These are phyloP conservation scores for Nansenia antarctica DNA, from an alignment of 2,113 vertebrate species.

Conservation along the genomic window DNA sequence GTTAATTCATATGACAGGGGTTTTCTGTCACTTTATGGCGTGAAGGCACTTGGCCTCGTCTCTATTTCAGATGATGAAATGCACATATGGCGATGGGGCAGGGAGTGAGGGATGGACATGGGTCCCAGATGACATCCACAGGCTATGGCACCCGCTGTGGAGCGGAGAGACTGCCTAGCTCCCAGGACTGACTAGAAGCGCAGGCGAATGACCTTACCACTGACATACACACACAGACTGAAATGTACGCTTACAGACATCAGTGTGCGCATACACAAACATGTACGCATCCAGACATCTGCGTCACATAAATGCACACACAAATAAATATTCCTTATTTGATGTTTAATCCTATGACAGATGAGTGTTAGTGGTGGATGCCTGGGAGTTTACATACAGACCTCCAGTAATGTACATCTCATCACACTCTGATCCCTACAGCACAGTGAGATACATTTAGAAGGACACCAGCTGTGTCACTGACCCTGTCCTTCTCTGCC, in stretches of 20 bases:
- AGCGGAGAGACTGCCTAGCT: slow-evolving; percentile 8
- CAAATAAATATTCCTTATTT: neutral
- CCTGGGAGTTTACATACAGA: neutral
- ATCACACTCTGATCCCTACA: slow-evolving; percentile 46
- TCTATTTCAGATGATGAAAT: slow-evolving; percentile 62
- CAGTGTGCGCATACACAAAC: neutral
- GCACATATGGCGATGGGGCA: slow-evolving; percentile 20
- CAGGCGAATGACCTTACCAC: slow-evolving; percentile 54
- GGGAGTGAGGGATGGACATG: slow-evolving; percentile 26
- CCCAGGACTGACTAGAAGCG: slow-evolving; percentile 32
- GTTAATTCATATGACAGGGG: slow-evolving; percentile 64
- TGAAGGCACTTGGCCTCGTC: slow-evolving; percentile 49
- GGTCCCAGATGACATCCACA: slow-evolving; percentile 31
- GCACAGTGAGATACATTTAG: slow-evolving; percentile 41
- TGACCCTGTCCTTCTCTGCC: slow-evolving; percentile 36
- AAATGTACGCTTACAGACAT: neutral
- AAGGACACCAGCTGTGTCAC: slow-evolving; percentile 46
- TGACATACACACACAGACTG: slow-evolving; percentile 26
- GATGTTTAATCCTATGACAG: neutral
- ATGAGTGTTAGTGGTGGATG: neutral
- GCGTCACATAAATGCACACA: neutral
- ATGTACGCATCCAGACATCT: neutral
- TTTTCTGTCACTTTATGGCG: slow-evolving; percentile 58
- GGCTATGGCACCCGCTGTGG: neutral
- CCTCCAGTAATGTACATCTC: slow-evolving; percentile 55